Conservation (phyloP, 2,113 vertebrate genomes). For the Prionailurus bengalensis region DNA sequence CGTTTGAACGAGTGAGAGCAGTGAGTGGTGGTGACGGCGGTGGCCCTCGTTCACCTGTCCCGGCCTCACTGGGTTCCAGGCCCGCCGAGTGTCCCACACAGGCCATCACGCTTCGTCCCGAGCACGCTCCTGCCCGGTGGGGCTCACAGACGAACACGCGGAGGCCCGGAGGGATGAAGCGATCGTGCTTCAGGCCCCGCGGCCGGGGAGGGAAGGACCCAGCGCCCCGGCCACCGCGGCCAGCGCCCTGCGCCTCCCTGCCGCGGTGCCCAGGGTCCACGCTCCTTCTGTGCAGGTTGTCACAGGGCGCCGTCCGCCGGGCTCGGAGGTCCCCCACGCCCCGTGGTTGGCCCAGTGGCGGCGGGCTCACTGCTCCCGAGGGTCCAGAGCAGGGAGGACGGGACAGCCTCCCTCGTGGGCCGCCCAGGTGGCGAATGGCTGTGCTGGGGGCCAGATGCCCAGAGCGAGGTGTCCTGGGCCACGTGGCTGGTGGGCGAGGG, state of each 20-base stretch:
- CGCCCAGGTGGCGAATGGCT: accelerated
- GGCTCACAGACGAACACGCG: accelerated
- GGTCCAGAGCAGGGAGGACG: accelerated
- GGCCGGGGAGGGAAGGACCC: accelerated
- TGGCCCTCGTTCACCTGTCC: too few species aligned
- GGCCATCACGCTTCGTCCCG: accelerated
- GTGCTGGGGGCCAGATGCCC: accelerated
- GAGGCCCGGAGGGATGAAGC: accelerated
- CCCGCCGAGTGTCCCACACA: accelerated
- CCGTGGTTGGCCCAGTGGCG: accelerated
- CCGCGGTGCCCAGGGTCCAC: accelerated
- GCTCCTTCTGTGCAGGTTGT: background rate
- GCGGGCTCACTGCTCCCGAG: background rate
- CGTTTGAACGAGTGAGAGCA: accelerated
- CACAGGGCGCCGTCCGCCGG: accelerated
- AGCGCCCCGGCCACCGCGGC: accelerated
- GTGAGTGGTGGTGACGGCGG: background rate
- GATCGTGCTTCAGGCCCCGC: accelerated
- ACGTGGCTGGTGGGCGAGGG: accelerated
- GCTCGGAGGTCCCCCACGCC: accelerated
- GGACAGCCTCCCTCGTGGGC: accelerated
- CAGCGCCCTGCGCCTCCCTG: accelerated
- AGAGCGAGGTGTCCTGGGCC: background rate
- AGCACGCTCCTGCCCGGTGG: accelerated
- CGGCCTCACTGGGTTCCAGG: background rate